Evolutionary conservation across 1,140 invertebrate species (phyloP).

Genomic region (Leptinotarsa undecemlineata): DNA sequence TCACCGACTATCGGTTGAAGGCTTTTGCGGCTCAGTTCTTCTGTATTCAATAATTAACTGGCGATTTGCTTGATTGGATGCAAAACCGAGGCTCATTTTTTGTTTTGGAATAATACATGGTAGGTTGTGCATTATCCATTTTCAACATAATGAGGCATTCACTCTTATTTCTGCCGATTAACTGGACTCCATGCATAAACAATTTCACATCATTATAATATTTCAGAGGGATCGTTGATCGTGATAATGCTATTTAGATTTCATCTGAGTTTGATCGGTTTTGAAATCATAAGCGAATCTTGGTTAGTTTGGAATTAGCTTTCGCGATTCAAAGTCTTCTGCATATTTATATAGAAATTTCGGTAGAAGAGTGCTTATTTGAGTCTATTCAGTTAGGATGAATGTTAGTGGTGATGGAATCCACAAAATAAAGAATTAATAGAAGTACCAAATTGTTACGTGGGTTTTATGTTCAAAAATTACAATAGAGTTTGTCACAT

Average conservation of each 20-base stretch:
- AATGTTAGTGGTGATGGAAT: no score
- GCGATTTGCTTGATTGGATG: conserved; percentile 51
- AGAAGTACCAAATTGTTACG: no score
- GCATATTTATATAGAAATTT: no score
- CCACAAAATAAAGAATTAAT: no score
- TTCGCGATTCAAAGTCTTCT: conserved; percentile 36
- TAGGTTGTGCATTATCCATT: conserved; percentile 49
- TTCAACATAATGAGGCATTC: conserved; percentile 51
- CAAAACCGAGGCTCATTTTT: conserved; percentile 46
- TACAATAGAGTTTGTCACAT: no score
- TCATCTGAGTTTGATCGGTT: conserved; percentile 20
- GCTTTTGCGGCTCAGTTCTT: conserved; percentile 26
- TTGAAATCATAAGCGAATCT: background rate
- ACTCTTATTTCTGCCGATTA: conserved; percentile 42
- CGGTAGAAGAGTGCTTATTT: no score
- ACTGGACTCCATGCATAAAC: conserved; percentile 41
- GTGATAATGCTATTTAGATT: conserved; percentile 51
- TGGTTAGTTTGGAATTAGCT: conserved; percentile 37
- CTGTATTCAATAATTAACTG: conserved; percentile 45
- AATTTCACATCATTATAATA: conserved; percentile 47
- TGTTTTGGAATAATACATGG: conserved; percentile 33
- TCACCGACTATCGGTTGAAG: background rate
- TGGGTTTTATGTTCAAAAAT: no score
- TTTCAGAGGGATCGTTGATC: conserved; percentile 44
- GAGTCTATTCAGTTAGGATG: no score